Percentiles rank a stretch among this genome's conserved stretches.
Evolutionary conservation across 2,888 invertebrate species (phyloP).

Genomic region (Anaspis maculata): DNA sequence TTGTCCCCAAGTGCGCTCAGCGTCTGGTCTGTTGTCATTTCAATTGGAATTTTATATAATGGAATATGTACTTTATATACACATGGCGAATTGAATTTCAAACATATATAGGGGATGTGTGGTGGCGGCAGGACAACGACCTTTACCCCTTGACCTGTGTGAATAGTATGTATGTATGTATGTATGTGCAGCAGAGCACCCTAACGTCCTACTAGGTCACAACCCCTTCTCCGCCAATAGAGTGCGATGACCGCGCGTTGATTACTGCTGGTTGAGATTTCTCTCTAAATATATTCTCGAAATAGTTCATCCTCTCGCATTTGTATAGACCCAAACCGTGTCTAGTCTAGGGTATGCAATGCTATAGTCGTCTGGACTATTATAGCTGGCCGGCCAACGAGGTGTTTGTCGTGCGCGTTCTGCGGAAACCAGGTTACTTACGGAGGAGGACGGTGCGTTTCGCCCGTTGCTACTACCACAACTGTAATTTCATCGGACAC

Average conservation of each 20-base stretch:
- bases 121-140: slow-evolving; percentile 13
- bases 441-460: too few species aligned
- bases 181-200: slow-evolving; percentile 5
- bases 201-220: slow-evolving; percentile 16
- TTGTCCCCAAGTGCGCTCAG: too few species aligned
- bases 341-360: slow-evolving; percentile 11
- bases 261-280: slow-evolving; percentile 12
- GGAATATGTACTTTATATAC: too few species aligned
- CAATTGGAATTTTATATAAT: too few species aligned
- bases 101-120: too few species aligned
- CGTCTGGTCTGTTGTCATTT: too few species aligned
- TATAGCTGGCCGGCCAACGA: too few species aligned
- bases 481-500: too few species aligned
- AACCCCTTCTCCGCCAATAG: slow-evolving; percentile 14
- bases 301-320: too few species aligned
- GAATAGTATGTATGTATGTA: not conserved
- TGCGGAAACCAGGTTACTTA: slow-evolving; percentile 6
- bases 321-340: slow-evolving; percentile 11
- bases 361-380: slow-evolving; percentile 10
- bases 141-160: slow-evolving; percentile 17
- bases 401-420: slow-evolving; percentile 10
- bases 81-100: too few species aligned
- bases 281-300: slow-evolving; percentile 15
- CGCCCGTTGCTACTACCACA: too few species aligned
- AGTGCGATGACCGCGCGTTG: slow-evolving; percentile 17